A percentile compares a stretch with the other conserved stretches of the same genome.
phyloP scores from a whole-genome alignment of 1,140 invertebrate species.

The Mycetomoellerius zeteki region DNA sequence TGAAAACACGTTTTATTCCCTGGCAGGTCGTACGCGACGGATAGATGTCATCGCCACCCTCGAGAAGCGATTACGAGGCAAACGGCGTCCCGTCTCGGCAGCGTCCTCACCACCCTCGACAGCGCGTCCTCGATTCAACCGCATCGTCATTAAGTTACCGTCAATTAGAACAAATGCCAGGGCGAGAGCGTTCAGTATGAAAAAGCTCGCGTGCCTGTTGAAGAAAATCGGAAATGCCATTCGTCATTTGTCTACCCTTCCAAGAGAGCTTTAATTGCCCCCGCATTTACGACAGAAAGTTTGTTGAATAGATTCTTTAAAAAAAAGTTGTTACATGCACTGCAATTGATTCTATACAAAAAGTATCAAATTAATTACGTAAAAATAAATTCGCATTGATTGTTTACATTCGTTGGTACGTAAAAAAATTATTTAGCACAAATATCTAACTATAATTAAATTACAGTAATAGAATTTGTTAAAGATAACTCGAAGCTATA shows the following conservation, averaged over 20 bases:
- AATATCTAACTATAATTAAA: constrained; percentile 3
- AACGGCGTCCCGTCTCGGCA: constrained; percentile 50
- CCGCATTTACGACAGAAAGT: not conserved
- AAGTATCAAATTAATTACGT: not conserved
- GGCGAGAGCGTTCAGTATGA: constrained; percentile 27
- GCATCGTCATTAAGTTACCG: constrained; percentile 45
- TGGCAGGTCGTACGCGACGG: constrained; percentile 53
- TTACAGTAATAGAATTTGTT: not conserved
- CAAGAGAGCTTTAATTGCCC: not conserved
- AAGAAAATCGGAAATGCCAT: constrained; percentile 50
- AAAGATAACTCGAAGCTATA: not conserved
- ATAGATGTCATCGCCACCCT: constrained; percentile 66
- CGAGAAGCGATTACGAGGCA: constrained; percentile 64
- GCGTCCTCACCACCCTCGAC: constrained; percentile 32
- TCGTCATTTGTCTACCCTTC: constrained; percentile 32
- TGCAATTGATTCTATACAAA: not conserved
- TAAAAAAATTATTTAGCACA: not conserved
- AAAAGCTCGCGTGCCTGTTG: constrained; percentile 54
- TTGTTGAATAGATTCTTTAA: constrained; percentile 6
- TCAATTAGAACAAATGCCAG: constrained; percentile 50
- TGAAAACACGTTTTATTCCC: constrained; percentile 56
- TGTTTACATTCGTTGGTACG: not conserved
- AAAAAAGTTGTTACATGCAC: not conserved
- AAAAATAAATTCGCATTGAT: not conserved
- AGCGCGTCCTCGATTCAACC: constrained; percentile 35